These are phyloP conservation scores for Aphaenogaster floridana DNA, from an alignment of 1,140 invertebrate genomes.

Conservation along the genomic window DNA sequence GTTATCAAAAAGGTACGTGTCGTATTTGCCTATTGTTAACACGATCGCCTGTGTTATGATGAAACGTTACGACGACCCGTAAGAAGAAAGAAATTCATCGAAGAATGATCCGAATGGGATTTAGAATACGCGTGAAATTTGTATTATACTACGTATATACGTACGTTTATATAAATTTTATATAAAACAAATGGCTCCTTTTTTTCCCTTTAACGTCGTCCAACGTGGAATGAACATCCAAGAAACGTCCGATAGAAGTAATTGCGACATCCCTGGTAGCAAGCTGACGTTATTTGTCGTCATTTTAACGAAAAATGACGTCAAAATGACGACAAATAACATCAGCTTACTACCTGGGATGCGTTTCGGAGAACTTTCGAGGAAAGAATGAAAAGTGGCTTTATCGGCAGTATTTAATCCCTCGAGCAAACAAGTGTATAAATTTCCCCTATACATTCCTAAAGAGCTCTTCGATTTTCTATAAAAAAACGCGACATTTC, in stretches of 20 bases:
- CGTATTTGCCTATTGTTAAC: constrained; percentile 18
- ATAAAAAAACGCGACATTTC: constrained; percentile 27
- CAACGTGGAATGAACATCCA: constrained; percentile 9
- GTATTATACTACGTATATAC: neutral
- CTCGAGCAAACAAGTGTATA: neutral
- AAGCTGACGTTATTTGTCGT: too few species aligned
- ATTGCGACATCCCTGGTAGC: neutral
- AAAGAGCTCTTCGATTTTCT: neutral
- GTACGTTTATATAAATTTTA: constrained; percentile 24
- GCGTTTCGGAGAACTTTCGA: neutral
- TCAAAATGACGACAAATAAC: too few species aligned
- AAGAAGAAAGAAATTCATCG: neutral
- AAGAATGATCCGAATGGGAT: neutral
- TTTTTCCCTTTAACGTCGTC: neutral
- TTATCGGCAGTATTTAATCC: constrained; percentile 6
- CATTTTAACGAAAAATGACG: too few species aligned
- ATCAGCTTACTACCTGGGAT: too few species aligned
- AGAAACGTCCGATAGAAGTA: neutral
- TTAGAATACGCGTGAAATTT: constrained; percentile 10
- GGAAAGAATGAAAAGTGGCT: neutral
- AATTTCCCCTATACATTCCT: neutral
- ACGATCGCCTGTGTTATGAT: neutral
- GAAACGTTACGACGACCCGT: neutral
- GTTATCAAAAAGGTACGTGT: constrained; percentile 30
- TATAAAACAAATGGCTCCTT: constrained; percentile 4